Base-by-base conservation (phyloP, 2,113 vertebrate genomes). In the Hepsetus odoe region DNA sequence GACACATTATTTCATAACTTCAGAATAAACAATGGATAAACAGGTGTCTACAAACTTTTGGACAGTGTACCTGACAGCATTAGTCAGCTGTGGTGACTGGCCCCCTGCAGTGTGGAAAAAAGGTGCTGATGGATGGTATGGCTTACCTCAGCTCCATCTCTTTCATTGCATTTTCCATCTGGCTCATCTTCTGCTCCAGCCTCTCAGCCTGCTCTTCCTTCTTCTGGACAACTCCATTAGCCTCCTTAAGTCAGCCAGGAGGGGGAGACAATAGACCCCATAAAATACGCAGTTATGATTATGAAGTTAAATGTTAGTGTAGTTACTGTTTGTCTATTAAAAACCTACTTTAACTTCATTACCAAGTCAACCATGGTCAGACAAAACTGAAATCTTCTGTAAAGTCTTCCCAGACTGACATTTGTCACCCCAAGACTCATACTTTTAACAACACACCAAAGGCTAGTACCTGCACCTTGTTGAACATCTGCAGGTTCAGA, bases 401-500 rank as follows among this genome's bases (percentile, higher is more conserved):
- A 26, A 2, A 59, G 30, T 59, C 13, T 30, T 12, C 26, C 22
- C 24, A 24, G 38, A 35, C 32, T n/a, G 22, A 20, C 0, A 58
- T 5, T 6, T 28, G n/a, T 16, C 58, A 61, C 7, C 33, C 35
- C 28, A 44, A 46, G 86, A 80, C 40, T 76, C 20, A 71, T 24
- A n/a, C n/a, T n/a, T n/a, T n/a, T n/a, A n/a, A n/a, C n/a, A 4
- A 51, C 49, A 68, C 42, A 65, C 33, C n/a, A 28, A 13, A 14
- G 28, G 6, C 20, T 14, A 26, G 6, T 88, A 99, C 98, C 95
- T 98, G 96, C 53, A 94, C 93, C 86, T 96, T 98, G 88, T 98
- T 93, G 86, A 97, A 98, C 98, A 99, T 99, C 86, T 99, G 96
- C 74, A 99, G 83, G 77, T 99, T 99, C 26, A 99, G 96, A 0